phyloP scores from a whole-genome alignment of 1,140 invertebrate species.

The Geopemphigus sp. region DNA sequence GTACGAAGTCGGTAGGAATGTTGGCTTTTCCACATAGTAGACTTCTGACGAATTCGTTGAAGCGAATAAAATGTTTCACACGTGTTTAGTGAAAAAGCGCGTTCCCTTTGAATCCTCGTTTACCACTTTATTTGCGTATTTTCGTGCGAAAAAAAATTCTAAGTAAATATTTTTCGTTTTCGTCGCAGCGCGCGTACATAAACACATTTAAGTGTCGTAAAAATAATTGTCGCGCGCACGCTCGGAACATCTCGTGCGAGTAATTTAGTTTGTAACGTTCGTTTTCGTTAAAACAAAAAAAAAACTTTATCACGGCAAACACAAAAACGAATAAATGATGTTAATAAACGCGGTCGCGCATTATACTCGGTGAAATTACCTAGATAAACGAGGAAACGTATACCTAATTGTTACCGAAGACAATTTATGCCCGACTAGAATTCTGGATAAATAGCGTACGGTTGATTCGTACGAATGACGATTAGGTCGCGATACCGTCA shows the following conservation, averaged over 20 bases:
- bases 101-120: background rate
- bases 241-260: background rate
- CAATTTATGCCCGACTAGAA: too few species aligned
- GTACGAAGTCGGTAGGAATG: background rate
- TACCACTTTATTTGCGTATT: constrained; percentile 8
- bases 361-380: too few species aligned
- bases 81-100: background rate
- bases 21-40: background rate
- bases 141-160: background rate
- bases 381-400: too few species aligned
- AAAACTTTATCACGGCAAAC: too few species aligned
- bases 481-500: too few species aligned
- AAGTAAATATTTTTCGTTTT: constrained; percentile 10
- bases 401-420: too few species aligned
- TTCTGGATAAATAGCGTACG: too few species aligned
- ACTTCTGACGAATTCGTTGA: background rate
- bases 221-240: background rate
- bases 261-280: background rate
- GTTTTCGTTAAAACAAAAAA: background rate
- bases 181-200: background rate
- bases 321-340: too few species aligned
- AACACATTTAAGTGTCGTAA: background rate
- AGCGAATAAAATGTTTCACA: background rate
- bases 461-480: too few species aligned
- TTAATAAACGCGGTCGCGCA: too few species aligned